A percentile compares a stretch with the other conserved stretches of the same genome.
phyloP scores from a whole-genome alignment of 2,113 vertebrate species.

The Zootoca vivipara region DNA sequence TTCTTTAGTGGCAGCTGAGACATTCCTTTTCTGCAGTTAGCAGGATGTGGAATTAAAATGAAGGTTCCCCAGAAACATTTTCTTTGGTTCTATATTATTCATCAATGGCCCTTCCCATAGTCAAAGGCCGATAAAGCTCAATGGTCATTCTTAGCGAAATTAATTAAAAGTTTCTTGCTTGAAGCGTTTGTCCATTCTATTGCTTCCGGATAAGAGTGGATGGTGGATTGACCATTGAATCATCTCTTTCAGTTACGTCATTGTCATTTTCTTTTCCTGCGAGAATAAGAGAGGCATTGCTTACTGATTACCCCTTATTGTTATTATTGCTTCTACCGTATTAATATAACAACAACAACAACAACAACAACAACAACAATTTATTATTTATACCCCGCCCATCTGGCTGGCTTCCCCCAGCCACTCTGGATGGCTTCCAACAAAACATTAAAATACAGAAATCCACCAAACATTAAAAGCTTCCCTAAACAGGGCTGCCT shows the following conservation, averaged over 20 bases:
- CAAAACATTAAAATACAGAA: too few relatives aligned
- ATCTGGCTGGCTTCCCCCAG: too few relatives aligned
- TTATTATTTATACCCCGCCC: too few relatives aligned
- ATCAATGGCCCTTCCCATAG: not conserved
- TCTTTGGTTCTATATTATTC: not conserved
- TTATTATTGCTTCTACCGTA: not conserved
- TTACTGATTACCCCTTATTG: not conserved
- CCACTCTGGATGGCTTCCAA: too few relatives aligned
- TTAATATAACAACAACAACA: too few relatives aligned
- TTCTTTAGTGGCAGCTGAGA: not conserved
- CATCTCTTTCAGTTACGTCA: not conserved
- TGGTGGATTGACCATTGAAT: not conserved
- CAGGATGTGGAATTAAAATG: not conserved
- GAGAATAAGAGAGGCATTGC: not conserved
- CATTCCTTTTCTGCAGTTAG: not conserved
- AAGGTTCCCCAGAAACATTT: not conserved
- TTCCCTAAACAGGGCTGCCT: too few relatives aligned
- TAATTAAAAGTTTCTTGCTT: not conserved
- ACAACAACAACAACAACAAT: too few relatives aligned
- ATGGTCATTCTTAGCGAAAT: not conserved
- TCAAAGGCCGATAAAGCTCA: not conserved
- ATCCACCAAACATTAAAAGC: too few relatives aligned
- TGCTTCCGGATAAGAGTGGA: not conserved
- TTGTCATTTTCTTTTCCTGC: not conserved
- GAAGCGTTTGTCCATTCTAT: not conserved